Conservation (phyloP, 2,797 vertebrate genomes). For the Sebastolobus alascanus region DNA sequence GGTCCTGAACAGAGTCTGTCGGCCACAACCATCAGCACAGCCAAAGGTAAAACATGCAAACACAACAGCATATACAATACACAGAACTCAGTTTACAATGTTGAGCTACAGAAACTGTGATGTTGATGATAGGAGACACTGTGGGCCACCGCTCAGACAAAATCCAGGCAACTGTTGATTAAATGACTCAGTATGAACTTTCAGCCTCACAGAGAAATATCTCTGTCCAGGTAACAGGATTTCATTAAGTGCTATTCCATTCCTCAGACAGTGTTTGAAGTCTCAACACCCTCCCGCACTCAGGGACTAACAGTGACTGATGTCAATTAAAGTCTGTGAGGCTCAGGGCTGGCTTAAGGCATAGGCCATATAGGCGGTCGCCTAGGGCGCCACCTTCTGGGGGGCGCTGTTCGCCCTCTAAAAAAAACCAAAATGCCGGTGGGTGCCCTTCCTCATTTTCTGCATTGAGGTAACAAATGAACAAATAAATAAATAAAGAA, state of each 20-base stretch:
- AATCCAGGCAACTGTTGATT: background rate
- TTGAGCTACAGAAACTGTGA: background rate
- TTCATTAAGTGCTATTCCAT: background rate
- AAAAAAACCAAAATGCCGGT: too few relatives aligned
- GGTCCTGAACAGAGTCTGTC: conserved; percentile 86
- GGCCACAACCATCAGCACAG: conserved; percentile 66
- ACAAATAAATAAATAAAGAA: too few relatives aligned
- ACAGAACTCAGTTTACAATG: background rate
- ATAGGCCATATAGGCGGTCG: too few relatives aligned
- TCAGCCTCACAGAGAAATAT: too few relatives aligned
- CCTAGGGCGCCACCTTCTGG: too few relatives aligned
- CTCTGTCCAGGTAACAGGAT: background rate
- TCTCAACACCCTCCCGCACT: background rate
- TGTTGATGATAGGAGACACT: background rate
- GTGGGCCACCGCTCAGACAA: background rate
- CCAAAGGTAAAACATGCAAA: conserved; percentile 58
- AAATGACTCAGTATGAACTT: background rate
- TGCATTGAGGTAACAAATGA: too few relatives aligned
- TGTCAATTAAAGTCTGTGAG: background rate
- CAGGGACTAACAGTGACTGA: background rate
- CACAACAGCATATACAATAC: background rate
- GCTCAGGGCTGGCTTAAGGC: background rate
- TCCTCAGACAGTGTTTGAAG: background rate
- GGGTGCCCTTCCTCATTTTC: too few relatives aligned
- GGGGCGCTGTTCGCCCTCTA: too few relatives aligned